Base-by-base conservation (phyloP, 2,797 vertebrate species). In the Podarcis siculus region DNA sequence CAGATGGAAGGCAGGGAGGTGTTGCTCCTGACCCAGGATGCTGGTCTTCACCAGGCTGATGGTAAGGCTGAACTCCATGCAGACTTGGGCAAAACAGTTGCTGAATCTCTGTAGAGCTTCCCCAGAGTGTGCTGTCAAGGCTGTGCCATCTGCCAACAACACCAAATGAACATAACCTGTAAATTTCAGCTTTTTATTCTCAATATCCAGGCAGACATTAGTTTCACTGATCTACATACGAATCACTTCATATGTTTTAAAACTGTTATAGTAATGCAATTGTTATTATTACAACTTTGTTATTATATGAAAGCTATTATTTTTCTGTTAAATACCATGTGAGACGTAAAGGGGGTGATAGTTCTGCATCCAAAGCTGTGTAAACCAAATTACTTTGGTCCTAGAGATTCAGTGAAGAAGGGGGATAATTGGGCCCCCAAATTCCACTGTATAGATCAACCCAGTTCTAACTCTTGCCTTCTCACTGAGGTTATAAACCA, bases 401-500 rank as follows among this genome's bases (percentile, higher is more conserved):
- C 39, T 37, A 30, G 21, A 23, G 21, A 23, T 19, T 23, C 61
- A 64, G 0, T 64, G 61, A 64, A 30, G 12, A 55, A 19, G 45
- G 39, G 58, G 64, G 32, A 35, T 35, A 32, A 71, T 45, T 89
- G 42, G n/a, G 8, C 23, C 25, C 15, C 27, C 32, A 8, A 37
- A 37, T 55, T 55, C 32, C 12, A 7, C 32, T 39, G 7, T 8
- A 5, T 32, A 25, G 19, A 55, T 25, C 49, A 39, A 83, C 76
- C 89, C 58, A 25, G 86, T 80, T 35, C 87, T 86, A n/a, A 80
- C 49, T 86, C 58, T 35, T 89, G 49, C 39, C 39, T 55, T 90
- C 89, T 89, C 7, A 61, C 25, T 82, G 69, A 71, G 89, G 86
- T 81, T 73, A 92, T 73, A 79, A 91, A 79, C 86, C 71, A 6